Conservation (phyloP, 1,140 invertebrate species). For the Chironomus tepperi region DNA sequence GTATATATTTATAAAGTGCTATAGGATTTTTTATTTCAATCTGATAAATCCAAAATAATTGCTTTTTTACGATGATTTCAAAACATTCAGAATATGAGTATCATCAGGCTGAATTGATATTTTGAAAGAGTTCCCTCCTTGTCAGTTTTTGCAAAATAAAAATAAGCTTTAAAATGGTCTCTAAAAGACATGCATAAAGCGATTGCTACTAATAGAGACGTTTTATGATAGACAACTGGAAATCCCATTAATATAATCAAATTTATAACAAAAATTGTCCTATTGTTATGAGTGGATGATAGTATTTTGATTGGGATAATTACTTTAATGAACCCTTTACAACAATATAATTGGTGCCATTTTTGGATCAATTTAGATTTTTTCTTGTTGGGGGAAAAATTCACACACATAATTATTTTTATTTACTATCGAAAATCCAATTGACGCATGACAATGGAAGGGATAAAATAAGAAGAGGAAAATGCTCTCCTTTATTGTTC, state of each 20-base stretch:
- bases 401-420: slow-evolving; percentile 10
- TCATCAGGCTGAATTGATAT: background rate
- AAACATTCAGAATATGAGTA: background rate
- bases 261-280: background rate
- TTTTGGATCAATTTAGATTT: background rate
- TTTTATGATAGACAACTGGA: background rate
- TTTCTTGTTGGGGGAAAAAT: background rate
- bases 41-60: slow-evolving; percentile 23
- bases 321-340: background rate
- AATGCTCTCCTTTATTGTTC: background rate
- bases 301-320: background rate
- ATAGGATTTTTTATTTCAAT: background rate
- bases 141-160: background rate
- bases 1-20: background rate
- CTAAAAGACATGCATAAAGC: too few species aligned
- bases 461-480: background rate
- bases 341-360: background rate
- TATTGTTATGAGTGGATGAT: background rate
- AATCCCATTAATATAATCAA: background rate
- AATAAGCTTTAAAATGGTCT: background rate
- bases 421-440: background rate
- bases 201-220: background rate
- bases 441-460: background rate
- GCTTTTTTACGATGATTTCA: background rate
- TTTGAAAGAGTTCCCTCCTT: background rate